Evolutionary conservation across 2,797 vertebrate genomes (phyloP).

Genomic region (Botia kubotai): DNA sequence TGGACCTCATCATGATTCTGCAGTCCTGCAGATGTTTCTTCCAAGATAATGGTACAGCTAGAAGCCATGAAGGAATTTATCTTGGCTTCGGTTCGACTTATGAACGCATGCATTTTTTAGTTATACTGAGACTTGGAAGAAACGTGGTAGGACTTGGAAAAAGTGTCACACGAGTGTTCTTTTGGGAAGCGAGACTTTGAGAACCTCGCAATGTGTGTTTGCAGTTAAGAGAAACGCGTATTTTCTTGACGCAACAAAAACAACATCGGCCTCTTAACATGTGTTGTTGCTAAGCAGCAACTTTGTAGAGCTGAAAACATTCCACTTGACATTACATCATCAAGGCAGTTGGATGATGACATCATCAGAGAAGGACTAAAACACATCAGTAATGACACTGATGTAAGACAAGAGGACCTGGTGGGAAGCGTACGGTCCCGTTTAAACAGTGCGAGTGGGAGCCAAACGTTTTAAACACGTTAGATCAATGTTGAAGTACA

Average conservation of each 20-base stretch:
- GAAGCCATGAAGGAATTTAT: conserved; percentile 20
- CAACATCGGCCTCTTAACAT: conserved; percentile 43
- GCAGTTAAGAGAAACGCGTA: conserved; percentile 18
- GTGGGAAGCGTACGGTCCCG: conserved; percentile 43
- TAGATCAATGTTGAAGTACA: conserved; percentile 11
- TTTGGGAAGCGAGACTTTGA: not conserved
- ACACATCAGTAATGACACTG: conserved; percentile 49
- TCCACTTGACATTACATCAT: conserved; percentile 39
- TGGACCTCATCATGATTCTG: not conserved
- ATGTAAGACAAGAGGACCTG: conserved; percentile 48
- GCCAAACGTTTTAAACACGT: conserved; percentile 54
- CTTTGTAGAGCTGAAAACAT: conserved; percentile 50
- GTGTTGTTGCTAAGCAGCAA: conserved; percentile 52
- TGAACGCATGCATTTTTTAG: not conserved
- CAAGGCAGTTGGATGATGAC: conserved; percentile 45
- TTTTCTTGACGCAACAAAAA: conserved; percentile 31
- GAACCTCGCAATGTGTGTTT: not conserved
- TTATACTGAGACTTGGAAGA: not conserved
- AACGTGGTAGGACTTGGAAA: no score
- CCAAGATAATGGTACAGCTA: conserved; percentile 12
- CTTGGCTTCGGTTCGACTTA: conserved; percentile 1
- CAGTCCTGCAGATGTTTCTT: conserved; percentile 31
- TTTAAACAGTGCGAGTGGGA: conserved; percentile 43
- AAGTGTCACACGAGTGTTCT: not conserved
- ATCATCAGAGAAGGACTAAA: conserved; percentile 57